A percentile compares a stretch with the other conserved stretches of the same genome.
Evolutionary conservation across 2,888 invertebrate genomes (phyloP).

Genomic region (Andrena dorsata): DNA sequence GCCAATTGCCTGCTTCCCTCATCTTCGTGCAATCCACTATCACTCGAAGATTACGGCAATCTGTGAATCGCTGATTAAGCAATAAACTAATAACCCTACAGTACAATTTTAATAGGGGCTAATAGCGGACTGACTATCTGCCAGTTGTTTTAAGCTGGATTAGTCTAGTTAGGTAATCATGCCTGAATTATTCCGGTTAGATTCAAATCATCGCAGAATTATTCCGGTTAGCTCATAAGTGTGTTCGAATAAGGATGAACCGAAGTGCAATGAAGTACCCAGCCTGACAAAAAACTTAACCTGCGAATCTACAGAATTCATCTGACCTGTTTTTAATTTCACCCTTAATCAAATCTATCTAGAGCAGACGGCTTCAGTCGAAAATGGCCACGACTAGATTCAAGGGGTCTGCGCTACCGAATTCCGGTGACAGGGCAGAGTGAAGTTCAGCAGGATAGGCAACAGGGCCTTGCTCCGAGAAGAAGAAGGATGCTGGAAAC

Average conservation of each 20-base stretch:
- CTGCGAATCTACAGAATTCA: conserved; percentile 2
- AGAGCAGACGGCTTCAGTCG: background rate
- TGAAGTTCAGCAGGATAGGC: conserved; percentile 32
- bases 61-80: conserved; percentile 26
- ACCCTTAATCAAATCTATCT: conserved; percentile 60
- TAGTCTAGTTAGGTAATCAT: no score
- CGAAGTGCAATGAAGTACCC: background rate
- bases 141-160: no score
- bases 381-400: conserved; percentile 45
- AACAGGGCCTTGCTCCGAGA: conserved; percentile 19
- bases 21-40: conserved; percentile 1
- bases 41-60: background rate
- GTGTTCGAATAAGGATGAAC: no score
- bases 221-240: no score
- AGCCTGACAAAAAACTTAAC: conserved; percentile 29
- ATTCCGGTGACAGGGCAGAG: conserved; percentile 67
- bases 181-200: no score
- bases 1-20: conserved; percentile 44
- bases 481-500: conserved; percentile 46
- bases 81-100: conserved; percentile 14
- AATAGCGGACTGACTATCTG: no score
- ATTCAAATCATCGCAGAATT: no score
- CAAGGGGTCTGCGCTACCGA: conserved; percentile 61
- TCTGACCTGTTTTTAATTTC: conserved; percentile 44
- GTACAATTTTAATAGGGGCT: no score